Conservation (phyloP, 2,888 invertebrate species). For the Thymelicus acteon region DNA sequence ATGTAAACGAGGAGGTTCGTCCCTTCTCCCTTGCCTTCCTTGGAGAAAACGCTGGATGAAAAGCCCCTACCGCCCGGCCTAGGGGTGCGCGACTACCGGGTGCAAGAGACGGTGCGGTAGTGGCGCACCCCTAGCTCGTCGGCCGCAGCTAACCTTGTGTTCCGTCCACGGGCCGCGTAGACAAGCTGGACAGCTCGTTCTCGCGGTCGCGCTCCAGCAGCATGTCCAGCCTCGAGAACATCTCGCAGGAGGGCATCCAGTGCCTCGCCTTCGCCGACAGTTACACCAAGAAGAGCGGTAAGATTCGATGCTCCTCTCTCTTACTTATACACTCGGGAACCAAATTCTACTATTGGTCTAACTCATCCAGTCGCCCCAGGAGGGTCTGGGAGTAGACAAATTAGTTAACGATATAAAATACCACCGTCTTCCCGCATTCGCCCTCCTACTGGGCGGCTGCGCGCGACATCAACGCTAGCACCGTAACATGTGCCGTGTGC, state of each 20-base stretch:
- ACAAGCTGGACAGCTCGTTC: constrained; percentile 98
- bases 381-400: no score
- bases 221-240: constrained; percentile 99
- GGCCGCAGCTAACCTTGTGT: constrained; percentile 63
- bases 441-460: no score
- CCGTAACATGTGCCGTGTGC: not conserved
- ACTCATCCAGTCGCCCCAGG: no score
- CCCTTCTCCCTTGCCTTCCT: no score
- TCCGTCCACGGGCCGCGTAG: constrained; percentile 89
- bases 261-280: constrained; percentile 98
- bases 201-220: constrained; percentile 98
- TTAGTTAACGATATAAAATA: no score
- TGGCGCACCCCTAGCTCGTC: constrained; percentile 20
- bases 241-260: constrained; percentile 97
- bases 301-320: constrained; percentile 47
- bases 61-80: constrained; percentile 41
- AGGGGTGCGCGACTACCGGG: constrained; percentile 45
- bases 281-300: constrained; percentile 97
- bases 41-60: not conserved
- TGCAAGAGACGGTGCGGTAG: constrained; percentile 19
- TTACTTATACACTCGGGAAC: no score
- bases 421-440: no score
- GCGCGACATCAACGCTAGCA: no score
- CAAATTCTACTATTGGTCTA: no score
- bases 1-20: no score